These are phyloP conservation scores for Periophthalmus modestus DNA, from an alignment of 2,113 vertebrate species.

Conservation along the genomic window DNA sequence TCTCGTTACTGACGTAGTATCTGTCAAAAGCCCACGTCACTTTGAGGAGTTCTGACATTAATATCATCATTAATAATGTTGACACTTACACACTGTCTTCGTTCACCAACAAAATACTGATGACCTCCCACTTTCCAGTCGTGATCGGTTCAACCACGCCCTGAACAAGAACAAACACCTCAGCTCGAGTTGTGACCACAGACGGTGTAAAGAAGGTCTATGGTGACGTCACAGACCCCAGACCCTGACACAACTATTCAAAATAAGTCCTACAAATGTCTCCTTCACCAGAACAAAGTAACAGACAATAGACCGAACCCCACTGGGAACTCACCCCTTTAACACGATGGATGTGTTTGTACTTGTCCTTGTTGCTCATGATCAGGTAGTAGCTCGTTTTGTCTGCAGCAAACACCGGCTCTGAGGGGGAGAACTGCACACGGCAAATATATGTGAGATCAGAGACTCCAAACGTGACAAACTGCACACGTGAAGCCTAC, in stretches of 20 bases:
- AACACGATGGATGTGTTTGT: constrained; percentile 91
- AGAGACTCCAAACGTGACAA: background rate
- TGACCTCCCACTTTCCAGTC: constrained; percentile 89
- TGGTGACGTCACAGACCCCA: too few species aligned
- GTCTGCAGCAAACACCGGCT: constrained; percentile 85
- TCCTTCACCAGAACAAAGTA: too few species aligned
- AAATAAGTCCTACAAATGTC: too few species aligned
- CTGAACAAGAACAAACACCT: constrained; percentile 37
- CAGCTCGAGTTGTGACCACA: too few species aligned
- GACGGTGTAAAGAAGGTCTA: too few species aligned
- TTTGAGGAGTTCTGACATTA: background rate
- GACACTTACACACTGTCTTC: constrained; percentile 82
- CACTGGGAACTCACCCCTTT: constrained; percentile 59
- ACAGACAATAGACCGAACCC: too few species aligned
- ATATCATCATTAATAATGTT: background rate
- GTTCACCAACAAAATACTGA: constrained; percentile 88
- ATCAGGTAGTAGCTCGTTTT: constrained; percentile 87
- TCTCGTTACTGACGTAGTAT: constrained; percentile 90
- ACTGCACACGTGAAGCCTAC: background rate
- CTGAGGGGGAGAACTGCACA: constrained; percentile 86
- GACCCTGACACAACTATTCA: too few species aligned
- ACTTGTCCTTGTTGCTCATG: constrained; percentile 82
- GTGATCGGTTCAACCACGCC: constrained; percentile 73
- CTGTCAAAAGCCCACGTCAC: constrained; percentile 63
- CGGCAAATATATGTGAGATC: background rate